These are phyloP conservation scores for Geopemphigus sp. DNA, from an alignment of 1,140 invertebrate genomes.

Conservation along the genomic window DNA sequence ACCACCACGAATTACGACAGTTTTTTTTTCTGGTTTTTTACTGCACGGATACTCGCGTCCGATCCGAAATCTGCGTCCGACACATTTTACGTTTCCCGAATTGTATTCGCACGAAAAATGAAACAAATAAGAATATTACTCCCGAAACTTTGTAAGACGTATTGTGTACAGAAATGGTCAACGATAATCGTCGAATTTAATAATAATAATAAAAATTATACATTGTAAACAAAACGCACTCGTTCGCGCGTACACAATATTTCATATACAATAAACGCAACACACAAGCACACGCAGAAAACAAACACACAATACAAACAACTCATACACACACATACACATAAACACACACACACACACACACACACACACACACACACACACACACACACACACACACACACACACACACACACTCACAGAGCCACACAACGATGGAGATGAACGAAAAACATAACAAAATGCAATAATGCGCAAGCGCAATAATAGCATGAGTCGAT, in stretches of 20 bases:
- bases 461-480: conserved; percentile 14
- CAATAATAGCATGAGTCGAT: conserved; percentile 15
- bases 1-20: not conserved
- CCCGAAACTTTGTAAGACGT: not conserved
- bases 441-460: not conserved
- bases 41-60: no score
- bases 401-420: not conserved
- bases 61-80: not conserved
- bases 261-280: not conserved
- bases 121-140: not conserved
- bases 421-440: not conserved
- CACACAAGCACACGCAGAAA: not conserved
- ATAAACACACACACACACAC: not conserved
- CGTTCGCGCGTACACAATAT: not conserved
- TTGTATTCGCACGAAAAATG: not conserved
- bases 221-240: conserved; percentile 42
- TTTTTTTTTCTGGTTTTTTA: conserved; percentile 5
- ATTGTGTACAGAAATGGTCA: not conserved
- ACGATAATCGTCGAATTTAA: not conserved
- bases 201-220: conserved; percentile 11
- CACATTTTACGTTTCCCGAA: not conserved
- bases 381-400: not conserved
- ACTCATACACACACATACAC: not conserved
- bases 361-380: not conserved
- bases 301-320: no score